Evolutionary conservation across 2,797 vertebrate genomes (phyloP).

Genomic region (Bradypodion pumilum): DNA sequence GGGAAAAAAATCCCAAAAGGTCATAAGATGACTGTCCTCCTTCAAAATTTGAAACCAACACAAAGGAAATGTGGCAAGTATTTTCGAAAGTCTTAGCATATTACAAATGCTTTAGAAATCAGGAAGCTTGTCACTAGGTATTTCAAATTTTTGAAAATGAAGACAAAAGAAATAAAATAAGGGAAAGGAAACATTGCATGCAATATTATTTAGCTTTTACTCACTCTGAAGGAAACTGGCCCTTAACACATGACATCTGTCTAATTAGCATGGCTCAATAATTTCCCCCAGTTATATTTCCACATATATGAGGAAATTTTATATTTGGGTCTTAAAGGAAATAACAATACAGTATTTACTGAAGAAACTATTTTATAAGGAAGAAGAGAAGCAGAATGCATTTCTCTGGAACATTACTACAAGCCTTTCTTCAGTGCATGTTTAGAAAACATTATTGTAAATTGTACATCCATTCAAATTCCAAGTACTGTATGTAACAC

Average conservation of each 20-base stretch:
- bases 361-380: constrained; percentile 30
- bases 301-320: constrained; percentile 27
- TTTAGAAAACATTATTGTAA: constrained; percentile 41
- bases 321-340: constrained; percentile 29
- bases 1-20: constrained; percentile 41
- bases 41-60: constrained; percentile 37
- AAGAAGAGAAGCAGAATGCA: not conserved
- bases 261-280: constrained; percentile 51
- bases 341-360: constrained; percentile 42
- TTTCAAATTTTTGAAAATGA: not conserved
- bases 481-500: constrained; percentile 4
- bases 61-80: not conserved
- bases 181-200: not conserved
- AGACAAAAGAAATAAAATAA: not conserved
- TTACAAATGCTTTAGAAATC: not conserved
- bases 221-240: constrained; percentile 49
- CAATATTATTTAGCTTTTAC: constrained; percentile 33
- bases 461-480: constrained; percentile 25
- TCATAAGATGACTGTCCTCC: constrained; percentile 45
- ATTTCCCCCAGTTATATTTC: constrained; percentile 32
- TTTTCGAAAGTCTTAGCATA: not conserved
- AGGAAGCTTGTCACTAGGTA: not conserved
- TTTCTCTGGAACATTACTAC: constrained; percentile 31
- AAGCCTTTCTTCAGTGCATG: constrained; percentile 31
- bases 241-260: constrained; percentile 32